Base-by-base conservation (phyloP, 2,888 invertebrate genomes). In the Craniophora ligustri region DNA sequence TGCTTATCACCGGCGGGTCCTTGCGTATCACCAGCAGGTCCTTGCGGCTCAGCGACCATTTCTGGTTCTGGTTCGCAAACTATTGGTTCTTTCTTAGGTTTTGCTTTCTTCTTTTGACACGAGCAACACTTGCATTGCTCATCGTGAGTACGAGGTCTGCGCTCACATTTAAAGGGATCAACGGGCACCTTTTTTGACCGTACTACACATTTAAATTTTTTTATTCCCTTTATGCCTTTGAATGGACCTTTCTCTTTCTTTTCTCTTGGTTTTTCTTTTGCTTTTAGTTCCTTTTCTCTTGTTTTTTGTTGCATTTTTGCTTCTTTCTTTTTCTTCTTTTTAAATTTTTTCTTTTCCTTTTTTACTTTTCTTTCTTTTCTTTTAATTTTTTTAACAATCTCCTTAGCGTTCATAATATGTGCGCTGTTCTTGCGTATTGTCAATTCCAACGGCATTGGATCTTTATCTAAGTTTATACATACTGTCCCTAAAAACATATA, bases 41-140 rank as follows among this genome's bases (percentile, higher is more conserved):
- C n/a, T n/a, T n/a, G n/a, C n/a, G 19, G 2, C 1, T 8, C 2
- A 7, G 8, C 3, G 5, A 4, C 0, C 1, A 13, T 0, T 28
- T 15, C 23, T n/a, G n/a, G 10, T 40, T 6, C 15, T 32, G 15
- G 15, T 8, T 15, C 15, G 26, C 31, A 35, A 23, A 3, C 3
- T n/a, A n/a, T n/a, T n/a, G n/a, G n/a, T 35, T 1, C 3, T 1
- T 6, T 0, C 28, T 18, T 28, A 1, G 18, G 7, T 44, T 47
- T 44, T 31, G 10, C 14, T 11, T 15, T 8, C 7, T 2, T 13
- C 16, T 16, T 32, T 5, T 28, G 30, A 19, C 64, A 65, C 21
- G 30, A 3, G 14, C 64, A 65, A 36, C 64, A 65, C 2, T 47
- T 42, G 36, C 64, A 55, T 14, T 31, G 15, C 5, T 6, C 34